A percentile compares a stretch with the other conserved stretches of the same genome.
Evolutionary conservation across 1,140 invertebrate species (phyloP).

Genomic region (Dreissena rostriformis): DNA sequence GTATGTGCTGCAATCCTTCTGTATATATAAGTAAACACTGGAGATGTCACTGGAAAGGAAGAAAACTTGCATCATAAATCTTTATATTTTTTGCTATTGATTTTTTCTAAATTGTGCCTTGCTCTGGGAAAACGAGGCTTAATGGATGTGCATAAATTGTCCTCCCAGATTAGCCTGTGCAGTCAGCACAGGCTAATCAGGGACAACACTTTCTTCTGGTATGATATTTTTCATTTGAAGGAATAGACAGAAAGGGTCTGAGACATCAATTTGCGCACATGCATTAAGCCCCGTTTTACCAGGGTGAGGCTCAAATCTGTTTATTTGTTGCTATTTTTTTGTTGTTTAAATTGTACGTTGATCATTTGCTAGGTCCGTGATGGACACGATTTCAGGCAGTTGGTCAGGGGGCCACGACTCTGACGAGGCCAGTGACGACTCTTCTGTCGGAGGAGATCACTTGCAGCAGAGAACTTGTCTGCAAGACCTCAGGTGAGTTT

Average conservation of each 20-base stretch:
- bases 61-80: too few relatives aligned
- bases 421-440: constrained; percentile 77
- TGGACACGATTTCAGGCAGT: constrained; percentile 66
- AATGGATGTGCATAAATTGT: background rate
- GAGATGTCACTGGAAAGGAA: too few relatives aligned
- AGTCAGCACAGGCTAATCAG: background rate
- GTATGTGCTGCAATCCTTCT: too few relatives aligned
- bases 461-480: too few relatives aligned
- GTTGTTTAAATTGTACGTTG: background rate
- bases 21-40: too few relatives aligned
- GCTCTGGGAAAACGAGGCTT: background rate
- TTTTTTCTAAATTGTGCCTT: background rate
- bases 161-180: background rate
- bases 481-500: too few relatives aligned
- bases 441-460: constrained; percentile 65
- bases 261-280: background rate
- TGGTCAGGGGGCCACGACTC: constrained; percentile 77
- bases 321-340: constrained; percentile 21
- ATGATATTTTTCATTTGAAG: background rate
- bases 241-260: background rate
- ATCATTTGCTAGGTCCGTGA: constrained; percentile 59
- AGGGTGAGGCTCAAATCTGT: constrained; percentile 31
- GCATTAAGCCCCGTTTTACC: constrained; percentile 5
- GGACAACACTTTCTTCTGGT: background rate
- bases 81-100: too few relatives aligned